Evolutionary conservation across 2,888 invertebrate genomes (phyloP).

Genomic region (Parelbella ahira): DNA sequence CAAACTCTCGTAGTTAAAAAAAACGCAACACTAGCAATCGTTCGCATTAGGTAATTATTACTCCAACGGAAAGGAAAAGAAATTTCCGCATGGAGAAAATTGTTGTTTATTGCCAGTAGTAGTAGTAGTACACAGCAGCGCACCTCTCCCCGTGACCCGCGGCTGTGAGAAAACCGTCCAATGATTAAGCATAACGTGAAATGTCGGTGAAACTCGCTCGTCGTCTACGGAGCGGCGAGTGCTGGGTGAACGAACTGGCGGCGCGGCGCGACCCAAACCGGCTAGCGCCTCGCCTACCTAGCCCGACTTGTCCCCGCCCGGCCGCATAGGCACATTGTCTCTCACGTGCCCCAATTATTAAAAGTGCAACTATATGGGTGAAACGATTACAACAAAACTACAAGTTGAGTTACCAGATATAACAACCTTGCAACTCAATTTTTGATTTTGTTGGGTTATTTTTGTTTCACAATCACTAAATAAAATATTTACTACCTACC

Average conservation of each 20-base stretch:
- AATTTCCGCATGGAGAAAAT: too few relatives aligned
- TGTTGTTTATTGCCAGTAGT: too few relatives aligned
- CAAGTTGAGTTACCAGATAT: background rate
- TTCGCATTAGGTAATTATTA: too few relatives aligned
- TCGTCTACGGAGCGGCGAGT: slow-evolving; percentile 34
- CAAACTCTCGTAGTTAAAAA: too few relatives aligned
- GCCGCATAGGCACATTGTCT: slow-evolving; percentile 12
- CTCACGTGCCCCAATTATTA: slow-evolving; percentile 38
- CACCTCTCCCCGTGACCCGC: slow-evolving; percentile 12
- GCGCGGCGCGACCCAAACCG: slow-evolving; percentile 57
- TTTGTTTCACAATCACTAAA: too few relatives aligned
- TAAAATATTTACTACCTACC: too few relatives aligned
- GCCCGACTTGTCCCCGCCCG: slow-evolving; percentile 30
- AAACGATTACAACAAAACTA: slow-evolving; percentile 19
- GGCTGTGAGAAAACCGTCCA: slow-evolving; percentile 11
- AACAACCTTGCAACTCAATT: too few relatives aligned
- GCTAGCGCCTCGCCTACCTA: slow-evolving; percentile 67
- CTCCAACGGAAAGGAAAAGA: too few relatives aligned
- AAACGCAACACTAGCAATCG: too few relatives aligned
- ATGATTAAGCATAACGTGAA: slow-evolving; percentile 47
- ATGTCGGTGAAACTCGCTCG: slow-evolving; percentile 34
- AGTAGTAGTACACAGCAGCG: too few relatives aligned
- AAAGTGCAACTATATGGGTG: slow-evolving; percentile 1
- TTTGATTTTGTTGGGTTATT: too few relatives aligned
- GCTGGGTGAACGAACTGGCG: slow-evolving; percentile 72